These are phyloP conservation scores for Eupristina koningsbergeri DNA, from an alignment of 1,140 invertebrate species.

Conservation along the genomic window DNA sequence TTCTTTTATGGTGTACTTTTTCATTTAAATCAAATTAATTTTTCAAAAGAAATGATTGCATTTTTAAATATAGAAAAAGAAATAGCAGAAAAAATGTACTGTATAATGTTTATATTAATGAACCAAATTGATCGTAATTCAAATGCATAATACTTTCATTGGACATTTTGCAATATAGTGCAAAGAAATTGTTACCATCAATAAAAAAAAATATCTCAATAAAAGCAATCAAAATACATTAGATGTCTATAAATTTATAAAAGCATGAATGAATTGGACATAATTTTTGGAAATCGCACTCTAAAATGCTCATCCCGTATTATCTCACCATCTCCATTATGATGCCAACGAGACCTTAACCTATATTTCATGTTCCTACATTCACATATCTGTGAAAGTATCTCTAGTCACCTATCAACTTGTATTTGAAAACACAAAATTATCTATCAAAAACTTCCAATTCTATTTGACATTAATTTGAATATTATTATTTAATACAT, in stretches of 20 bases:
- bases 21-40: too few relatives aligned
- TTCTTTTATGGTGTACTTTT: too few relatives aligned
- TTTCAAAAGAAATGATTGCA: too few relatives aligned
- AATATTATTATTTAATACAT: not conserved
- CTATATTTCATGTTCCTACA: conserved; percentile 39
- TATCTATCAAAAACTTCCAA: conserved; percentile 19
- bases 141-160: too few relatives aligned
- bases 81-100: too few relatives aligned
- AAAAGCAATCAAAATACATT: not conserved
- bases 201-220: not conserved
- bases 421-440: not conserved
- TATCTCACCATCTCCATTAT: conserved; percentile 32
- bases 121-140: too few relatives aligned
- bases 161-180: not conserved
- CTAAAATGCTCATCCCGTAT: conserved; percentile 36
- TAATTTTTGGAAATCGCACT: conserved; percentile 17
- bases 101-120: too few relatives aligned
- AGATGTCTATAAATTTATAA: not conserved
- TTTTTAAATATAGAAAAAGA: too few relatives aligned
- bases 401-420: conserved; percentile 26
- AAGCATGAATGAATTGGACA: not conserved
- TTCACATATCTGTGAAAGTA: conserved; percentile 29
- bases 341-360: conserved; percentile 42
- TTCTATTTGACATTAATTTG: not conserved
- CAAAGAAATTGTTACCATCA: not conserved